Evolutionary conservation across 2,113 vertebrate genomes (phyloP).

Genomic region (Myotis yumanensis): DNA sequence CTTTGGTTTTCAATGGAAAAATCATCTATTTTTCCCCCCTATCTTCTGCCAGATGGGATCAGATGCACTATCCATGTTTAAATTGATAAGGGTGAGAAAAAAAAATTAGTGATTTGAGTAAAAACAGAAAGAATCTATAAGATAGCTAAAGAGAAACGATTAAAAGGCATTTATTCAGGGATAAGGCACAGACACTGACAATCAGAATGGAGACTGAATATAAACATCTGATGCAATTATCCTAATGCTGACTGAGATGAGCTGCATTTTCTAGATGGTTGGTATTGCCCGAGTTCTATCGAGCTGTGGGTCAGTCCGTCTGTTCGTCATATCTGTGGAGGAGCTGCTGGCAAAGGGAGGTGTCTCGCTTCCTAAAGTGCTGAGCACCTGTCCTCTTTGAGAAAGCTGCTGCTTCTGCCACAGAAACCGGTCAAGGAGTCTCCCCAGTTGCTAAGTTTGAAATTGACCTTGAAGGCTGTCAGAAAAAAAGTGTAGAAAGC

Average conservation of each 20-base stretch:
- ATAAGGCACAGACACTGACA: background rate
- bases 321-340: background rate
- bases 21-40: background rate
- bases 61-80: background rate
- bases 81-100: background rate
- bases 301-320: background rate
- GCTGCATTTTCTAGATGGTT: background rate
- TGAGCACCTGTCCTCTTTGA: slow-evolving; percentile 8
- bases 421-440: background rate
- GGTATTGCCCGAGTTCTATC: background rate
- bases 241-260: background rate
- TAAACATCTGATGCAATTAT: background rate
- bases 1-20: slow-evolving; percentile 19
- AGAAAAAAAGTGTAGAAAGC: slow-evolving; percentile 10
- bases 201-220: background rate
- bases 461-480: background rate
- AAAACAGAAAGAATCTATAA: background rate
- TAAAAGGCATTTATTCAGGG: background rate
- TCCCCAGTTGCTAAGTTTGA: slow-evolving; percentile 3
- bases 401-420: slow-evolving; percentile 29
- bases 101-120: background rate
- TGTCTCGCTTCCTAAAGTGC: background rate
- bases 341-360: background rate
- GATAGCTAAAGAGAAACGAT: background rate
- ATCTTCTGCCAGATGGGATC: background rate